Evolutionary conservation across 2,797 vertebrate species (phyloP).

Genomic region (Gallirallus australis): DNA sequence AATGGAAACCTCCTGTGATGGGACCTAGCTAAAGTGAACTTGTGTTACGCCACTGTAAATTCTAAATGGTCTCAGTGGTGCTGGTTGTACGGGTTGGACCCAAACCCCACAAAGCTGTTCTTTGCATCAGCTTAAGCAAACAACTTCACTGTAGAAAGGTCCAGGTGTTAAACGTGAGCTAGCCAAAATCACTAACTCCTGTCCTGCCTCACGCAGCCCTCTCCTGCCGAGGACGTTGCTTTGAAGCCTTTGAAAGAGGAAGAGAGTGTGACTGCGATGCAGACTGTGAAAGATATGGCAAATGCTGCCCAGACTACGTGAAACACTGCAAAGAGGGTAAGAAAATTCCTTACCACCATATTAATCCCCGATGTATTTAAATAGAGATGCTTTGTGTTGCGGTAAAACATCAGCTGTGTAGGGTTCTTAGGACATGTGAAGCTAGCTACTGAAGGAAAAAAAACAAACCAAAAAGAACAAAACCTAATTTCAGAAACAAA

Average conservation of each 20-base stretch:
- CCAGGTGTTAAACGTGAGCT: background rate
- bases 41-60: background rate
- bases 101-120: background rate
- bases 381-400: background rate
- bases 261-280: slow-evolving; percentile 88
- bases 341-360: background rate
- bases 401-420: background rate
- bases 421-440: background rate
- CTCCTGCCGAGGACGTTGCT: slow-evolving; percentile 94
- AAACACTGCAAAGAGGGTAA: slow-evolving; percentile 82
- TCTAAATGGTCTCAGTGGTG: background rate
- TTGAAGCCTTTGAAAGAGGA: slow-evolving; percentile 87
- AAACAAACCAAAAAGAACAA: background rate
- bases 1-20: background rate
- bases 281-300: slow-evolving; percentile 82
- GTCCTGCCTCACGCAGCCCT: slow-evolving; percentile 73
- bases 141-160: background rate
- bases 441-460: background rate
- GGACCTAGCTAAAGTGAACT: slow-evolving; percentile 9
- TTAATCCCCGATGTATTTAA: background rate
- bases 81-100: background rate
- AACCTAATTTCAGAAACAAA: background rate
- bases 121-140: background rate
- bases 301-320: slow-evolving; percentile 89
- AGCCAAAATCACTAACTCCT: background rate